These are phyloP conservation scores for Phodopus roborovskii DNA, from an alignment of 2,113 vertebrate species.

Conservation along the genomic window DNA sequence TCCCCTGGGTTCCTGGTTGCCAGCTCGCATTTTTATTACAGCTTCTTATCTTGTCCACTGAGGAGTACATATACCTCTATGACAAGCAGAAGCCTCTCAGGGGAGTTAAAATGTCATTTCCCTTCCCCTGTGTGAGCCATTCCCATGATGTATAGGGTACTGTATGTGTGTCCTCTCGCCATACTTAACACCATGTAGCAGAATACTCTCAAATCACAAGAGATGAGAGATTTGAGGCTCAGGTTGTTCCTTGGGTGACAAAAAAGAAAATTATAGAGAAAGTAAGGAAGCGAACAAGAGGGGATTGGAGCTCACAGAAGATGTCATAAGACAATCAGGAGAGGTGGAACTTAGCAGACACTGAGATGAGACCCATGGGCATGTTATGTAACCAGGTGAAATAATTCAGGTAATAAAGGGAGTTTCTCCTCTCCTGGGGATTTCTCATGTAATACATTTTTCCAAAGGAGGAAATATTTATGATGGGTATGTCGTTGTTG, in stretches of 20 bases:
- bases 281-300: slow-evolving; percentile 31
- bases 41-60: slow-evolving; percentile 5
- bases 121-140: neutral
- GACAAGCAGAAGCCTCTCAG: neutral
- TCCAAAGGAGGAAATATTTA: slow-evolving; percentile 54
- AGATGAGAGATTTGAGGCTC: slow-evolving; percentile 41
- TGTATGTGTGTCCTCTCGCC: neutral
- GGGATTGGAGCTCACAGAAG: neutral
- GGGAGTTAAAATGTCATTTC: slow-evolving; percentile 52
- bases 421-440: slow-evolving; percentile 27
- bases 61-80: neutral
- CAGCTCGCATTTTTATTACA: slow-evolving; percentile 35
- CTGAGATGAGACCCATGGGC: slow-evolving; percentile 35
- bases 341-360: slow-evolving; percentile 13
- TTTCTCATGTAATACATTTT: slow-evolving; percentile 61
- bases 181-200: neutral
- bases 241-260: slow-evolving; percentile 4
- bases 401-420: slow-evolving; percentile 64
- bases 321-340: slow-evolving; percentile 35
- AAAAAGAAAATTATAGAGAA: slow-evolving; percentile 53
- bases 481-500: neutral
- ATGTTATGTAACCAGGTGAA: slow-evolving; percentile 38
- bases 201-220: slow-evolving; percentile 23
- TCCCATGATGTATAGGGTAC: neutral
- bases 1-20: neutral